Evolutionary conservation across 2,797 vertebrate genomes (phyloP).

Genomic region (Neomorphus geoffroyi): DNA sequence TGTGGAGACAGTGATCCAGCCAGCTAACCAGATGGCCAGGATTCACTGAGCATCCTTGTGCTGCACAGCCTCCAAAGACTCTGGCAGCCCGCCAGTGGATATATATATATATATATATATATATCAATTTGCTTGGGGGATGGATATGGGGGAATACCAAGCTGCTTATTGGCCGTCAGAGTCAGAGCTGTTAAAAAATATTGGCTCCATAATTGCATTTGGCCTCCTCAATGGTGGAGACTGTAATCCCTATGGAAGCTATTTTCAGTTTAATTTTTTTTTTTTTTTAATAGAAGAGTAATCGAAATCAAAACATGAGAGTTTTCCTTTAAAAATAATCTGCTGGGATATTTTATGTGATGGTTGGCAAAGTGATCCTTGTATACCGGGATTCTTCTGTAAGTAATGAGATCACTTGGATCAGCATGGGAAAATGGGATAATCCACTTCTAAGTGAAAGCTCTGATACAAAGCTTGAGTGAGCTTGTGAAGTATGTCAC

Average conservation of each 20-base stretch:
- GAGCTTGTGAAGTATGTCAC: slow-evolving; percentile 34
- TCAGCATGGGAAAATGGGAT: slow-evolving; percentile 52
- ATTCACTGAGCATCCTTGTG: slow-evolving; percentile 40
- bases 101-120: background rate
- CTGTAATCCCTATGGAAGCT: background rate
- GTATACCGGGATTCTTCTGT: slow-evolving; percentile 31
- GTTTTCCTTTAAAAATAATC: slow-evolving; percentile 34
- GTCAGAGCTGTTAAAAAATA: slow-evolving; percentile 37
- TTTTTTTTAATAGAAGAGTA: background rate
- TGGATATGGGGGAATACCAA: slow-evolving; percentile 27
- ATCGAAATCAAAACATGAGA: background rate
- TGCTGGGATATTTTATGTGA: slow-evolving; percentile 14
- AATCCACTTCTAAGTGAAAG: slow-evolving; percentile 48
- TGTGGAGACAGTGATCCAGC: background rate
- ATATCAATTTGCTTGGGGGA: slow-evolving; percentile 33
- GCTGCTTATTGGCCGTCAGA: slow-evolving; percentile 51
- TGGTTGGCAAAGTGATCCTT: slow-evolving; percentile 18
- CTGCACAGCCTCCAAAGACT: slow-evolving; percentile 7
- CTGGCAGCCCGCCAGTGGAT: background rate
- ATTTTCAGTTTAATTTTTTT: background rate
- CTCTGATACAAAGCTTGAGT: slow-evolving; percentile 7
- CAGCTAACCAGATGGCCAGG: slow-evolving; percentile 55
- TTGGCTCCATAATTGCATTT: slow-evolving; percentile 60
- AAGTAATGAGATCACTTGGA: slow-evolving; percentile 59
- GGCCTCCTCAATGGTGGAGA: background rate